Evolutionary conservation across 1,140 invertebrate genomes (phyloP), one percentile per base, ranked within the genome.

Genomic region (Tyrophagus putrescentiae): DNA sequence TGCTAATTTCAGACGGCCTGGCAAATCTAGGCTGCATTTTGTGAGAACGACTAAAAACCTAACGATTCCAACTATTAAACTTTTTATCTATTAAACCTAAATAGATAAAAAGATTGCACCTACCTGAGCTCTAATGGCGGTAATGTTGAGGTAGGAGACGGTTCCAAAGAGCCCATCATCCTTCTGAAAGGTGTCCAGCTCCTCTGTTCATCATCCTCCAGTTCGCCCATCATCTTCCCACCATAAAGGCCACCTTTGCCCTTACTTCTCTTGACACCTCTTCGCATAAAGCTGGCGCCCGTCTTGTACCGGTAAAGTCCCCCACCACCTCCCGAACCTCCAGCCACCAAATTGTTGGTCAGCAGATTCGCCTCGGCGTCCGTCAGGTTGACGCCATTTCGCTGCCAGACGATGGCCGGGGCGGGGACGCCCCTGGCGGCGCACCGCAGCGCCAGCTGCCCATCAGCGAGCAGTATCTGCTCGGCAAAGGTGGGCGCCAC

Each of bases 91-190:
- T 42, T 42, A 3, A n/a, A 23, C 18, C 18, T 21, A 42, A 42
- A 42, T 21, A 42, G 41, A 42, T 42, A n/a, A 42, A 42, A 42
- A 42, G 1, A 42, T 21, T 42, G 25, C 3, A 52, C 56, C 16
- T 33, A 59, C 61, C 57, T 65, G 57, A 21, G 66, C 57, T 28
- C 57, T 60, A 9, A 68, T 44, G 29, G 63, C 62, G 21, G 64
- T 65, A 27, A 68, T 66, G 52, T 68, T 68, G 39, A 68, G 64
- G 53, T 64, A 65, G 13, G 61, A 63, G n/a, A 44, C n/a, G 3
- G 39, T 59, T 6, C 56, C 56, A 9, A 39, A 18, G 21, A 6
- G 9, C 13, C 44, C 56, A 9, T 13, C 5, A 33, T 56, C 21
- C 31, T 62, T 65, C 1, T 66, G 65, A 60, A 63, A 68, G 45